Conservation (phyloP, 2,888 invertebrate species). For the Epinotia bilunana region DNA sequence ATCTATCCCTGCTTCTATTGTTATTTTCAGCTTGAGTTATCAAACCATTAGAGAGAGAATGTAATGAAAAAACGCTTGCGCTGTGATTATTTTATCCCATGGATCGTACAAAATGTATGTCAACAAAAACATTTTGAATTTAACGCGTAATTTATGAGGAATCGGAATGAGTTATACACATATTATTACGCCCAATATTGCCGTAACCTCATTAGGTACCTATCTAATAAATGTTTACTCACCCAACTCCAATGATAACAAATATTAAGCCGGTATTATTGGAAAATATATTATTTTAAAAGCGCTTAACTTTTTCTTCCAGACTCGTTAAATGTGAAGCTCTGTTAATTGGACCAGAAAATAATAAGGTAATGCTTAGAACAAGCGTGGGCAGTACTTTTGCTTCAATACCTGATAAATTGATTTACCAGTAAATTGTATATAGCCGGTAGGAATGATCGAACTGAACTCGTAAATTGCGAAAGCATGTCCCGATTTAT, state of each 20-base stretch:
- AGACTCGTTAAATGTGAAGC: background rate
- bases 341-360: conserved; percentile 8
- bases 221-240: background rate
- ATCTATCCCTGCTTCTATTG: too few relatives aligned
- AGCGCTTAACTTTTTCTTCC: background rate
- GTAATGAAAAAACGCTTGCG: too few relatives aligned
- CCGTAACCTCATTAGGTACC: background rate
- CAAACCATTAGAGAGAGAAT: too few relatives aligned
- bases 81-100: too few relatives aligned
- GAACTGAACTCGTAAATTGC: conserved; percentile 15
- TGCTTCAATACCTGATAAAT: conserved; percentile 6
- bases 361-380: background rate
- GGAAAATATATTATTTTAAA: background rate
- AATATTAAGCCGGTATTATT: background rate
- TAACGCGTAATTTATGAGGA: background rate
- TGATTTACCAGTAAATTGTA: background rate
- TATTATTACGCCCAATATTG: background rate
- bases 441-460: background rate
- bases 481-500: conserved; percentile 20
- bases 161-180: background rate
- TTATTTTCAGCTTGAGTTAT: too few relatives aligned
- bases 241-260: background rate
- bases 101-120: too few relatives aligned
- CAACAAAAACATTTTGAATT: too few relatives aligned
- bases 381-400: background rate